Conservation (phyloP, 2,888 invertebrate species). For the Drosophila ochracea region DNA sequence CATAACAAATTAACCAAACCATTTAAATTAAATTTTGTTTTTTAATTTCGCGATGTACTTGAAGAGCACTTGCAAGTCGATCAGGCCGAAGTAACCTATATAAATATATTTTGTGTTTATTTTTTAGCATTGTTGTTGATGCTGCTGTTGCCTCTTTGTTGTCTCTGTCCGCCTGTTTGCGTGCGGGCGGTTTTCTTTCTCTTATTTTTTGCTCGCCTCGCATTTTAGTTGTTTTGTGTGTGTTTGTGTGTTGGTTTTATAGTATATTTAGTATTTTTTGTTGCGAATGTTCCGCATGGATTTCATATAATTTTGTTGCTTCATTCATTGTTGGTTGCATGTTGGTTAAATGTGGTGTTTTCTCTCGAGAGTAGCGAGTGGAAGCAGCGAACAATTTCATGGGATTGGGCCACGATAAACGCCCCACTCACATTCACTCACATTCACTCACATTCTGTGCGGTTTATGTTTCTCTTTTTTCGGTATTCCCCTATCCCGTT, state of each 20-base stretch:
- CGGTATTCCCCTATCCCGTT: neutral
- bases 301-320: slow-evolving; percentile 78
- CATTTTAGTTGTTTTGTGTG: slow-evolving; percentile 11
- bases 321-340: slow-evolving; percentile 79
- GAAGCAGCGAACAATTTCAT: slow-evolving; percentile 34
- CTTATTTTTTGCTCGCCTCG: slow-evolving; percentile 46
- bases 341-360: slow-evolving; percentile 54
- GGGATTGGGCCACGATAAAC: slow-evolving; percentile 46
- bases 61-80: slow-evolving; percentile 15
- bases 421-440: slow-evolving; percentile 21
- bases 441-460: slow-evolving; percentile 8
- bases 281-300: slow-evolving; percentile 51
- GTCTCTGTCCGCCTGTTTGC: slow-evolving; percentile 64
- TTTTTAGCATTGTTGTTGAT: slow-evolving; percentile 24
- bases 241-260: slow-evolving; percentile 10
- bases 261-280: slow-evolving; percentile 18
- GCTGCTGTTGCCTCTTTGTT: slow-evolving; percentile 49
- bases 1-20: neutral
- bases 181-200: slow-evolving; percentile 60
- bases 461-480: neutral
- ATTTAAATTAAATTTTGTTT: neutral
- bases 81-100: neutral
- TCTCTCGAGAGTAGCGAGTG: slow-evolving; percentile 40
- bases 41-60: neutral
- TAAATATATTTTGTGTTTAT: neutral